A percentile compares a stretch with the other conserved stretches of the same genome.
These are phyloP conservation scores for Matsumurasca onukii DNA, from an alignment of 1,140 invertebrate species.

Conservation along the genomic window DNA sequence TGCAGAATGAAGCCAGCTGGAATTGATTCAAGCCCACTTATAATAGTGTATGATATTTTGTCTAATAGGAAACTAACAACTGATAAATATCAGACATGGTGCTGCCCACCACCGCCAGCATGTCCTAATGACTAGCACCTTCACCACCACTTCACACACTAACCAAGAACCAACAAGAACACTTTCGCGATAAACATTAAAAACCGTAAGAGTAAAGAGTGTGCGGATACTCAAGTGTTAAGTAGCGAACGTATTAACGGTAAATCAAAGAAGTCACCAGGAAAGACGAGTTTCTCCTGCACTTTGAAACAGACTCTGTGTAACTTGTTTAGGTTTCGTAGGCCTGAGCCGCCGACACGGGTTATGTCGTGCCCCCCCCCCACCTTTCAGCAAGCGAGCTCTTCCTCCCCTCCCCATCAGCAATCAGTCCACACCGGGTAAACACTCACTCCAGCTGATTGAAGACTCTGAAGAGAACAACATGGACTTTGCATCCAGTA, in stretches of 20 bases:
- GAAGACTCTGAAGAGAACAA: constrained; percentile 52
- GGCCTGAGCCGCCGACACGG: constrained; percentile 33
- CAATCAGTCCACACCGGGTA: constrained; percentile 40
- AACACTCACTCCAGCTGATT: constrained; percentile 31
- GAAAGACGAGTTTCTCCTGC: constrained; percentile 58
- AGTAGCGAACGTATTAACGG: constrained; percentile 29
- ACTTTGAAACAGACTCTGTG: constrained; percentile 84
- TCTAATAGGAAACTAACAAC: no score
- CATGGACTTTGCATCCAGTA: constrained; percentile 87
- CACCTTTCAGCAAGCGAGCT: constrained; percentile 66
- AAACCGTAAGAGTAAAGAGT: constrained; percentile 21
- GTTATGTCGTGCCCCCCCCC: constrained; percentile 35
- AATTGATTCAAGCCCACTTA: no score
- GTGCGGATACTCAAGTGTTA: not conserved
- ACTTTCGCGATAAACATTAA: constrained; percentile 39
- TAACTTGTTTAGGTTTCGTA: constrained; percentile 75
- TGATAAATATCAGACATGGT: no score
- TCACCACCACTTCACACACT: constrained; percentile 8
- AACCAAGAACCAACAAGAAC: constrained; percentile 33
- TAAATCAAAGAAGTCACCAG: constrained; percentile 22
- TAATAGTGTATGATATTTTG: no score
- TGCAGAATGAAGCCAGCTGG: no score
- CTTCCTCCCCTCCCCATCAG: constrained; percentile 71
- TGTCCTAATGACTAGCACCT: constrained; percentile 61
- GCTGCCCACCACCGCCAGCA: constrained; percentile 70